phyloP scores from a whole-genome alignment of 2,113 vertebrate species.

The Phocoena sinus region DNA sequence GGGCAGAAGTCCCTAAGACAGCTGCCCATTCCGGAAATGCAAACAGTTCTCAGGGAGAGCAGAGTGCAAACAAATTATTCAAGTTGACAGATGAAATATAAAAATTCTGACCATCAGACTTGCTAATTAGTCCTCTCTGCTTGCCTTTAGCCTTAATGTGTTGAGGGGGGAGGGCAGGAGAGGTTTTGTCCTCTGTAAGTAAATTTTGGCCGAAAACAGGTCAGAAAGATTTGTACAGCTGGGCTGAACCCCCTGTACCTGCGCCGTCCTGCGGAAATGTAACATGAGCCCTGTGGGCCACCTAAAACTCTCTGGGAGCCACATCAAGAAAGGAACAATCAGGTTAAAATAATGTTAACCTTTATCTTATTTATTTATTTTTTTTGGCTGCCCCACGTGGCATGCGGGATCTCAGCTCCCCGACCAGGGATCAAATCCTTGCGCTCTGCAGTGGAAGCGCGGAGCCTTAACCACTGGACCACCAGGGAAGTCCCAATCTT shows the following conservation, averaged over 20 bases:
- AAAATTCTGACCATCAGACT: background rate
- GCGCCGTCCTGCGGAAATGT: background rate
- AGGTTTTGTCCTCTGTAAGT: background rate
- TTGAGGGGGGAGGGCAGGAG: background rate
- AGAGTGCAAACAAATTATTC: background rate
- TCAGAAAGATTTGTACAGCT: background rate
- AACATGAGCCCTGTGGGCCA: accelerated
- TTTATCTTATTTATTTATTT: background rate
- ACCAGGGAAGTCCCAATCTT: background rate
- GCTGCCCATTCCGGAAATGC: background rate
- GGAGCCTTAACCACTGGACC: too few species aligned
- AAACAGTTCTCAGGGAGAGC: background rate
- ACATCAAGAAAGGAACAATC: background rate
- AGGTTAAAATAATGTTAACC: background rate
- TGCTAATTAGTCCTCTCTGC: background rate
- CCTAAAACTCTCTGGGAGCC: too few species aligned
- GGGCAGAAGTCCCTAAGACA: background rate
- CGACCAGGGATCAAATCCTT: too few species aligned
- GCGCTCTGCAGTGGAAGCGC: accelerated
- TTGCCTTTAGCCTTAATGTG: background rate
- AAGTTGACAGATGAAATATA: background rate
- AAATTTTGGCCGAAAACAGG: background rate
- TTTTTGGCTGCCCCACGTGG: too few species aligned
- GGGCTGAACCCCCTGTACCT: background rate
- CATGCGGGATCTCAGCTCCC: too few species aligned